phyloP scores from a whole-genome alignment of 1,140 invertebrate species.

The Metaphire vulgaris region DNA sequence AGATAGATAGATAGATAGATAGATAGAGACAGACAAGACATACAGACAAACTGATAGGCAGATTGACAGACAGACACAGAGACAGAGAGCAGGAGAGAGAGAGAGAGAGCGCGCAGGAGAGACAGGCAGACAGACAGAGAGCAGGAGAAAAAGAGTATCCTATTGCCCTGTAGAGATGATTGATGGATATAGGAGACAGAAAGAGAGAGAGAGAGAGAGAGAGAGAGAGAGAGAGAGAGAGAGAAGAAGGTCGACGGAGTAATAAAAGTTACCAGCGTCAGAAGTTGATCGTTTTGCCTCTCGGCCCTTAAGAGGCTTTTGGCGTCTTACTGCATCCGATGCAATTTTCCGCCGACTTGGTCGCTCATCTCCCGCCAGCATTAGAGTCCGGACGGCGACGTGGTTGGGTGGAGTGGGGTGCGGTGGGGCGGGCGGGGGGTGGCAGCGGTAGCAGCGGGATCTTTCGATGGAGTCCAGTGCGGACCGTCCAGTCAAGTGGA shows the following conservation, averaged over 20 bases:
- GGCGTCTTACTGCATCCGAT: not conserved
- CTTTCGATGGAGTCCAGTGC: not conserved
- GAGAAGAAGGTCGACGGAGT: not conserved
- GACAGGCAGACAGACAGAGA: no score
- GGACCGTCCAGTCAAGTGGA: not conserved
- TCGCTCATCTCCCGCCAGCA: not conserved
- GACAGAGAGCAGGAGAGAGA: no score
- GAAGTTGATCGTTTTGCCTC: not conserved
- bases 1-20: no score
- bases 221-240: not conserved
- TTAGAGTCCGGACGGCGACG: no score
- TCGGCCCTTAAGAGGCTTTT: not conserved
- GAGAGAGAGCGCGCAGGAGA: no score
- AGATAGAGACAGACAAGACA: no score
- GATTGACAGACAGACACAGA: no score
- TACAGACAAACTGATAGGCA: no score
- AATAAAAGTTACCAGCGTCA: not conserved
- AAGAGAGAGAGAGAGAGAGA: not conserved
- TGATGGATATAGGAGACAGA: no score
- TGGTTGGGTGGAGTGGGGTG: no score
- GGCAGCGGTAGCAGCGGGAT: not conserved
- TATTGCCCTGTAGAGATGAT: no score
- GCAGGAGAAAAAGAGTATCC: no score
- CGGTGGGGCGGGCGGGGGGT: not conserved
- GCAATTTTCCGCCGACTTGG: not conserved